Conservation (phyloP, 2,888 invertebrate species). For the Myopa testacea region DNA sequence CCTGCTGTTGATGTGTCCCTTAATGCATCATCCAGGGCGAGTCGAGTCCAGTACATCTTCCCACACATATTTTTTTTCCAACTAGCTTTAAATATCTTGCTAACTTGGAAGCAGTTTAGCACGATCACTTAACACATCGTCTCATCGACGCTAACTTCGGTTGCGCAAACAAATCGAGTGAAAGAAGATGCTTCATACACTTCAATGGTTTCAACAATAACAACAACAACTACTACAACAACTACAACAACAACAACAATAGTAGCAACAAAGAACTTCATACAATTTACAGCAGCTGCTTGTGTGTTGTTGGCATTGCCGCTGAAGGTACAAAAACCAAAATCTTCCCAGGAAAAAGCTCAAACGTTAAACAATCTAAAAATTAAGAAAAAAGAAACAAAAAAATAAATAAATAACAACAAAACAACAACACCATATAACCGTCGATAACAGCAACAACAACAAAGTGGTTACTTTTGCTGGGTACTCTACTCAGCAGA, state of each 20-base stretch:
- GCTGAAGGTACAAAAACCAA: background rate
- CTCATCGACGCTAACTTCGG: slow-evolving; percentile 1
- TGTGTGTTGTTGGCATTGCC: background rate
- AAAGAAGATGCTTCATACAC: slow-evolving; percentile 31
- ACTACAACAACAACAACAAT: background rate
- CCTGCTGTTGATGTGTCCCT: background rate
- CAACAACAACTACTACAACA: background rate
- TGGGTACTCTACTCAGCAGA: background rate
- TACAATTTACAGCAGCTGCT: background rate
- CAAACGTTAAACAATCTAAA: background rate
- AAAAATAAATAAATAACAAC: background rate
- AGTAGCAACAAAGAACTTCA: too few species aligned
- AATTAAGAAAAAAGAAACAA: background rate
- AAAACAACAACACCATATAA: background rate
- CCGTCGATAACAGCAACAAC: background rate
- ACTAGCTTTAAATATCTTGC: background rate
- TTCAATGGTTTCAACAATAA: slow-evolving; percentile 8
- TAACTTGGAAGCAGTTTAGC: slow-evolving; percentile 1
- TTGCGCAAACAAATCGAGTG: slow-evolving; percentile 27
- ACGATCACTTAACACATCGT: slow-evolving; percentile 23
- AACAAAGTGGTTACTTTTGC: background rate
- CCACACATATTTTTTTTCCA: background rate
- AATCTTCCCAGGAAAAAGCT: background rate
- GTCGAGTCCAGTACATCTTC: background rate
- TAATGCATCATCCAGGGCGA: too few species aligned